phyloP scores from a whole-genome alignment of 2,113 vertebrate species.

The Tetrax tetrax region DNA sequence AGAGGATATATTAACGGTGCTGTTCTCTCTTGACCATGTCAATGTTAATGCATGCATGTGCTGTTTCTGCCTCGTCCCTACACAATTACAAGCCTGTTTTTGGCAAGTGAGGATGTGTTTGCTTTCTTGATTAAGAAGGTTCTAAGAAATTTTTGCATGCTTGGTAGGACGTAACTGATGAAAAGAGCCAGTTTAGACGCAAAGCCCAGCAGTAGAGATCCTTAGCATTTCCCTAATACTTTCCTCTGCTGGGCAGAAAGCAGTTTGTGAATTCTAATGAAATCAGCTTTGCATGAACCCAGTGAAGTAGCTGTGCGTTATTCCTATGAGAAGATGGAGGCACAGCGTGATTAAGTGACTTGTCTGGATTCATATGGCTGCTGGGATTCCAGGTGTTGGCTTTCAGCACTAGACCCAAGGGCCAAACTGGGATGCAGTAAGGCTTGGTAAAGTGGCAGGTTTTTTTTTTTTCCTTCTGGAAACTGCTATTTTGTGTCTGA shows the following conservation, averaged over 20 bases:
- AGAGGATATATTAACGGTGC: neutral
- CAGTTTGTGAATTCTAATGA: constrained; percentile 41
- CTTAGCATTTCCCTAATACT: constrained; percentile 13
- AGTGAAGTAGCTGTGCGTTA: constrained; percentile 13
- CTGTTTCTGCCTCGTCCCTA: neutral
- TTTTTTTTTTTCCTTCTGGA: neutral
- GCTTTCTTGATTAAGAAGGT: constrained; percentile 37
- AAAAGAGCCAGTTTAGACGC: neutral
- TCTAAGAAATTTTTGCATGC: constrained; percentile 19
- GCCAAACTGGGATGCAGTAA: neutral
- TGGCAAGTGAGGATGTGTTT: constrained; percentile 40
- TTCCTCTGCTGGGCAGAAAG: constrained; percentile 39
- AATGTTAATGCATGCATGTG: neutral
- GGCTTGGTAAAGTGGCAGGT: neutral
- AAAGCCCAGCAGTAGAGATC: neutral
- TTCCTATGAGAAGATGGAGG: neutral
- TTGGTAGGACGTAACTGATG: constrained; percentile 2
- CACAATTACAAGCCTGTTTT: constrained; percentile 35
- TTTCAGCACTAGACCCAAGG: neutral
- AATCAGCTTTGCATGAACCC: constrained; percentile 13
- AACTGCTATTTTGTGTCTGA: neutral
- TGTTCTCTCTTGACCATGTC: neutral
- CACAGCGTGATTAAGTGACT: constrained; percentile 13
- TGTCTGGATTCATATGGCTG: neutral
- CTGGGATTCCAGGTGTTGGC: neutral